Conservation (phyloP, 2,113 vertebrate genomes). For the Gavia stellata region DNA sequence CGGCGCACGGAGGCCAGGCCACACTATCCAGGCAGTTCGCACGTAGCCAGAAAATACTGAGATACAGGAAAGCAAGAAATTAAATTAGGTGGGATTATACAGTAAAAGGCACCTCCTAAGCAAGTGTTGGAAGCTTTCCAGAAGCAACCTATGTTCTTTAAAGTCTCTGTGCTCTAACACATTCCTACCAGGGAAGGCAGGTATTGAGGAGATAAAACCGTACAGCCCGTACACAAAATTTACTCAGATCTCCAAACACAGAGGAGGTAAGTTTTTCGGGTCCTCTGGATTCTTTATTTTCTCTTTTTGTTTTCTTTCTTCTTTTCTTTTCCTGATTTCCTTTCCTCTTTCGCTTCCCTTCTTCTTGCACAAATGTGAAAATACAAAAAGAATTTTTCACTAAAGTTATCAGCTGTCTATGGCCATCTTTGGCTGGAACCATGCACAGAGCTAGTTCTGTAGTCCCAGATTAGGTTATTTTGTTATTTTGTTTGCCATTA, state of each 20-base stretch:
- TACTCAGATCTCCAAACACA: neutral
- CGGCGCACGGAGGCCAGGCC: neutral
- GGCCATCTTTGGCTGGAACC: neutral
- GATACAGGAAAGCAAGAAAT: neutral
- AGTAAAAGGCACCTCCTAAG: neutral
- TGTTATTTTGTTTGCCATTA: neutral
- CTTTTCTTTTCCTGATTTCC: neutral
- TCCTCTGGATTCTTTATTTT: neutral
- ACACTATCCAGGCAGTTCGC: neutral
- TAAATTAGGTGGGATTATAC: neutral
- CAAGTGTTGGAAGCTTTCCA: neutral
- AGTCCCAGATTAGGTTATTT: neutral
- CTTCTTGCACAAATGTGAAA: neutral
- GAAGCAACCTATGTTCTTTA: neutral
- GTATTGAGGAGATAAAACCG: neutral
- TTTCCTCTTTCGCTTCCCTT: neutral
- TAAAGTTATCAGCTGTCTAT: accelerated
- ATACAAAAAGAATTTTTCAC: neutral
- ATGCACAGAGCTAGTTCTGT: neutral
- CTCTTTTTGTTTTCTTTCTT: neutral
- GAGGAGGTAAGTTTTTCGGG: neutral
- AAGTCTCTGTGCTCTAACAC: neutral
- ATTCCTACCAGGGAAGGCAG: neutral
- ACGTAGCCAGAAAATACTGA: neutral
- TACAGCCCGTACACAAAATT: neutral